Percentiles rank a stretch among this genome's conserved stretches.
Conservation (phyloP, 2,888 invertebrate species). For the Lepidocyrtinus sp. region DNA sequence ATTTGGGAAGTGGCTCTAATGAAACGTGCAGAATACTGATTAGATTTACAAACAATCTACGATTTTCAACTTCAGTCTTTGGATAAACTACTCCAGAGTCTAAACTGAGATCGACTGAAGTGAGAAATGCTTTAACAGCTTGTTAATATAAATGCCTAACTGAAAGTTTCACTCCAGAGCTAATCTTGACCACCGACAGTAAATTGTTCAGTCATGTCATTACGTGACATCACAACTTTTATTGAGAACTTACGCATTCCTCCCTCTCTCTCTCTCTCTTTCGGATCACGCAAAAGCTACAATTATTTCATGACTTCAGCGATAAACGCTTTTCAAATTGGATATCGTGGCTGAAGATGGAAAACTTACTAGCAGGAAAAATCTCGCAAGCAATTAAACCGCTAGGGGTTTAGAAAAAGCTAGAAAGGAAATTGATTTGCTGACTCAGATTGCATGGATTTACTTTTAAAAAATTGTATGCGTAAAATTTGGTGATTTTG, state of each 20-base stretch:
- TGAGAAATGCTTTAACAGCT: background rate
- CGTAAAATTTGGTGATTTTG: constrained; percentile 1
- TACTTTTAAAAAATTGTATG: too few relatives aligned
- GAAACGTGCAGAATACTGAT: background rate
- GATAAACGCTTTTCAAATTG: background rate
- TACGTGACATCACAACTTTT: constrained; percentile 25
- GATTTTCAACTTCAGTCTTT: too few relatives aligned
- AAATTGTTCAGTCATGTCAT: too few relatives aligned
- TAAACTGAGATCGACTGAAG: constrained; percentile 29
- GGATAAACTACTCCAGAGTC: constrained; percentile 4
- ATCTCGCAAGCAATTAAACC: background rate
- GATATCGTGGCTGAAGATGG: background rate
- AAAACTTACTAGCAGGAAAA: background rate
- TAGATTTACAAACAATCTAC: too few relatives aligned
- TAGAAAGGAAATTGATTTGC: too few relatives aligned
- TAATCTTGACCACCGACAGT: too few relatives aligned
- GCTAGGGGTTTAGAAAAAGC: too few relatives aligned
- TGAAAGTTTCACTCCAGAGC: too few relatives aligned
- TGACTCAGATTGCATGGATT: too few relatives aligned
- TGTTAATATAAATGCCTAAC: constrained; percentile 24
- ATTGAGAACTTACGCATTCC: constrained; percentile 33
- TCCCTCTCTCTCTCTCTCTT: too few relatives aligned
- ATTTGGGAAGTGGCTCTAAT: background rate
- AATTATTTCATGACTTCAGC: background rate
- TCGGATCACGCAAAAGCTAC: background rate